A percentile compares a stretch with the other conserved stretches of the same genome.
Evolutionary conservation across 2,797 vertebrate genomes (phyloP).

Genomic region (Cheirogaleus major): DNA sequence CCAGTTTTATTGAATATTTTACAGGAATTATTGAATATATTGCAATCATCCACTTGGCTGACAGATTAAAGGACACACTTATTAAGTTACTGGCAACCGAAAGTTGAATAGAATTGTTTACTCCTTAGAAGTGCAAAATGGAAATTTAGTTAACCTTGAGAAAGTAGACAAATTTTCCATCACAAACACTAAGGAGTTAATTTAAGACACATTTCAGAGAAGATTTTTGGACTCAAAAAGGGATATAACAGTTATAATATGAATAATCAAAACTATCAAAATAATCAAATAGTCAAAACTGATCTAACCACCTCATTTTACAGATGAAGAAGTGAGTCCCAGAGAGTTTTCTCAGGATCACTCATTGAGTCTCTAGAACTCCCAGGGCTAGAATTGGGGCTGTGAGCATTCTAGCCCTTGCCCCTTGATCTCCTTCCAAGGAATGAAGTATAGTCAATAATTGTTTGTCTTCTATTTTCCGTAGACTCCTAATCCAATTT

Average conservation of each 20-base stretch:
- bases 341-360: not conserved
- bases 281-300: not conserved
- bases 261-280: not conserved
- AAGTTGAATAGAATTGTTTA: conserved; percentile 52
- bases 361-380: not conserved
- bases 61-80: conserved; percentile 68
- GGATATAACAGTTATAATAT: not conserved
- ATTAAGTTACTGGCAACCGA: conserved; percentile 49
- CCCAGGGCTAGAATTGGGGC: not conserved
- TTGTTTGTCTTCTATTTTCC: conserved; percentile 43
- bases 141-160: conserved; percentile 47
- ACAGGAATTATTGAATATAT: conserved; percentile 73
- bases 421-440: not conserved
- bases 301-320: not conserved
- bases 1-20: conserved; percentile 73
- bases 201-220: not conserved
- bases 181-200: conserved; percentile 7
- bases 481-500: conserved; percentile 27
- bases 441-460: not conserved
- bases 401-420: not conserved
- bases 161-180: conserved; percentile 12
- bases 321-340: not conserved
- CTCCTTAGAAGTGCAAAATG: conserved; percentile 18
- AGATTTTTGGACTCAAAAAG: not conserved
- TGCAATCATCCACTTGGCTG: conserved; percentile 59